Evolutionary conservation across 1,140 invertebrate species (phyloP), one percentile per base, ranked within the genome.

Genomic region (Nephila pilipes): DNA sequence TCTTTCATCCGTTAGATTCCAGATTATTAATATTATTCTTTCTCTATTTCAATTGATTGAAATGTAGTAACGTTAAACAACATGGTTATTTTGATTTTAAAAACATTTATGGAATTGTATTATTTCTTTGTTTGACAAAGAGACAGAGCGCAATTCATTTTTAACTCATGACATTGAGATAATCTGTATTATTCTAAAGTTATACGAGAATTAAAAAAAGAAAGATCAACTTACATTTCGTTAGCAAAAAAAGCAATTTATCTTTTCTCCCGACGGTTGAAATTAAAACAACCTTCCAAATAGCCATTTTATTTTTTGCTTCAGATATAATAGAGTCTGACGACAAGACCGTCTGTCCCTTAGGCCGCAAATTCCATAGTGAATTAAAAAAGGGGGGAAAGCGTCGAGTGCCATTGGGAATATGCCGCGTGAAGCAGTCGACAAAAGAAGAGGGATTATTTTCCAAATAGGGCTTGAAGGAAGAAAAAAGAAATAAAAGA

Each of bases 361-460:
- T 75, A 75, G 69, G 69, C 69, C 69, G 69, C 69, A 75, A 75
- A 75, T 75, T 75, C 69, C 69, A 75, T 75, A 32, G 69, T 75
- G 69, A 75, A 75, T 75, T 75, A 75, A 36, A 29, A 29, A 16
- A 4, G 25, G 18, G 29, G 36, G 36, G 36, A 75, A 18, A 18
- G 29, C 29, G 29, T 75, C 29, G 69, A 75, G 69, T 75, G 69
- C 69, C 69, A 75, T 36, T 75, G 69, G 69, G 69, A 75, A 75
- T 75, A 75, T 75, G 69, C 25, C 18, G 32, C 32, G 10, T 75
- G 16, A 16, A 75, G 69, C 69, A 75, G 29, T 29, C 29, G 46
- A 75, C 69, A 75, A 75, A 75, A 32, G 69, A 75, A 32, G 69
- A 75, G 25, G 65, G 69, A 75, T 75, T 75, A 75, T 75, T 32